Evolutionary conservation across 2,888 invertebrate species (phyloP).

Genomic region (Panorpa germanica): DNA sequence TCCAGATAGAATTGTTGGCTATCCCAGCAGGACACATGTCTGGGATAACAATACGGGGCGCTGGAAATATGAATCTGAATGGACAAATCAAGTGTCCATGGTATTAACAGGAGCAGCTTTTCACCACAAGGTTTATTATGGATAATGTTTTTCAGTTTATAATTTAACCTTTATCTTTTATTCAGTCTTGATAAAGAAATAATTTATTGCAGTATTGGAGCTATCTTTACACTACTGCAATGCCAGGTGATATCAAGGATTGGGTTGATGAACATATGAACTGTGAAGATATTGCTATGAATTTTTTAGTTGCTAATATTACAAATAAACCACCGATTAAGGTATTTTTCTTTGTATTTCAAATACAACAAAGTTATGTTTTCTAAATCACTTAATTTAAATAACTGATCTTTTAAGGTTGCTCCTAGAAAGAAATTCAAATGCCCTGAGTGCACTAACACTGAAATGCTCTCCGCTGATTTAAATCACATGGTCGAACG

Average conservation of each 20-base stretch:
- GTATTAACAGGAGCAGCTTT: constrained; percentile 92
- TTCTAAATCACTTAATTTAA: too few relatives aligned
- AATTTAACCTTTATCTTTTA: constrained; percentile 9
- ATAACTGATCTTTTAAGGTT: too few relatives aligned
- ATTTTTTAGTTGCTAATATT: constrained; percentile 83
- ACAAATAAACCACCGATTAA: constrained; percentile 90
- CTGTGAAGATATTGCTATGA: constrained; percentile 97
- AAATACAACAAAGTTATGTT: too few relatives aligned
- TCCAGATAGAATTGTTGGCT: constrained; percentile 89
- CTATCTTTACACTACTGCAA: constrained; percentile 74
- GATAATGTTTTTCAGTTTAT: constrained; percentile 6
- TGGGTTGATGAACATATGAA: constrained; percentile 96
- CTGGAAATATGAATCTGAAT: constrained; percentile 93
- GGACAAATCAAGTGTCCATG: constrained; percentile 95
- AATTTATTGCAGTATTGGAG: constrained; percentile 73
- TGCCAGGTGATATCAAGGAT: constrained; percentile 66
- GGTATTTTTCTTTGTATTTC: too few relatives aligned
- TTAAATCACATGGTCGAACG: constrained; percentile 83
- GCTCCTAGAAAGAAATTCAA: constrained; percentile 93
- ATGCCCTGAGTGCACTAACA: constrained; percentile 86
- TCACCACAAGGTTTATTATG: constrained; percentile 59
- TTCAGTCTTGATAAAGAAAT: too few relatives aligned
- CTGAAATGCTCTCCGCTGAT: constrained; percentile 86
- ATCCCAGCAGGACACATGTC: constrained; percentile 84
- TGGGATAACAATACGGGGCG: constrained; percentile 75